Base-by-base conservation (phyloP, 1,140 invertebrate species). In the Hylaeus volcanicus region DNA sequence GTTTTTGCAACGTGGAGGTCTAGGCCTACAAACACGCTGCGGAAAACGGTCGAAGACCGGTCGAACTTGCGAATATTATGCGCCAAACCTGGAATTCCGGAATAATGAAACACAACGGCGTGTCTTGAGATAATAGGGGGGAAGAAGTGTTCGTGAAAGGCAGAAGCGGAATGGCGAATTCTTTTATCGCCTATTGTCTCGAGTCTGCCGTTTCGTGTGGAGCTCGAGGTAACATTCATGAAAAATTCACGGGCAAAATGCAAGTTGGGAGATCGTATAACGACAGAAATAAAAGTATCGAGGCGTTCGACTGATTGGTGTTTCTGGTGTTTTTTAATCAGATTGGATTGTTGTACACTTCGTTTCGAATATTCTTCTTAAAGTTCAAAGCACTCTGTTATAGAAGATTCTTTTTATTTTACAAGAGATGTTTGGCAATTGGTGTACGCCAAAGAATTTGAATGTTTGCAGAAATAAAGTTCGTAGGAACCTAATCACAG, bases 1-100 rank as follows among this genome's bases (percentile, higher is more conserved):
- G 86, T 89, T 88, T 89, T 88, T 89, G 83, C 77, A 73, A 86
- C 76, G 81, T 82, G 85, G 84, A 74, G 51, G 56, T 45, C 60
- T 66, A 8, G 58, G 60, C 58, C 70, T 83, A 80, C 84, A 73
- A 81, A 79, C 60, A 51, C 72, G 69, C 41, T 61, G 64, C 43
- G 83, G 68, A 85, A 85, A 85, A 73, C 80, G 53, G n/a, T 60
- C 53, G 63, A 51, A 69, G 74, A 61, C 66, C 81, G 74, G 84
- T 75, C 76, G 77, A 80, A 82, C 39, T 85, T 79, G 82, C 75
- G 74, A 79, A 82, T 76, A 79, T 88, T 81, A 82, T 64, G 71
- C 61, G 26, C 61, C 45, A 39, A 65, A 72, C 79, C 70, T 79
- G 74, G 81, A 75, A 88, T 89, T 82, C 74, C 74, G 5, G 64